Base-by-base conservation (phyloP, 2,888 invertebrate genomes). In the Scelioninae gen. 1 region DNA sequence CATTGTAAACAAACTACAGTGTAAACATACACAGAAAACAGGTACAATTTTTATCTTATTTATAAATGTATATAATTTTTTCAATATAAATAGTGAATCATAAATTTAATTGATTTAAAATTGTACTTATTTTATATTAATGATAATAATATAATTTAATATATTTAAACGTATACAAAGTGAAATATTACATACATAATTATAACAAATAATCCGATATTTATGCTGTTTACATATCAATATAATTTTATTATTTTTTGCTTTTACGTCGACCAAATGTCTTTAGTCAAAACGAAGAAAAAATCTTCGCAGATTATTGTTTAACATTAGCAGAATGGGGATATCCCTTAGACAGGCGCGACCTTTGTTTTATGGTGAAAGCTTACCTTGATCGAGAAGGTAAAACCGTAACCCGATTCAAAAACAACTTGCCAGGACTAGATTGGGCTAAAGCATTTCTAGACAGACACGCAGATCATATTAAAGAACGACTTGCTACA, bases 381-480 rank as follows among this genome's bases (percentile, higher is more conserved):
- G 53, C 29, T 16, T 75, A 66, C 13, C 15, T 75, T 8, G 43
- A 75, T 6, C 23, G 13, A 5, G n/a, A 43, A 16, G 23, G 34
- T 23, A 32, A 56, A 47, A 40, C 6, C 7, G 38, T 60, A 16
- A 11, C 11, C 0, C 11, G 7, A 9, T 72, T 79, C 31, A 56
- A 72, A 60, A 66, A 72, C 11, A 79, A 79, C 34, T 23, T 72
- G 29, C 72, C 72, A 66, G 79, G 66, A 15, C 23, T 32, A 0
- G 66, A 66, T 15, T 72, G 72, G 72, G 66, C 43, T 1, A 69
- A 11, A n/a, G 5, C 15, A 10, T 78, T 78, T 56, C 32, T 78
- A 6, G 8, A 29, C 10, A 34, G 78, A 5, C 63, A 71, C 6
- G 38, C 40, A 6, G 31, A 47, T 5, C 10, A 0, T n/a, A 16